Base-by-base conservation (phyloP, 2,797 vertebrate species). In the Enteromius unitaeniatus region DNA sequence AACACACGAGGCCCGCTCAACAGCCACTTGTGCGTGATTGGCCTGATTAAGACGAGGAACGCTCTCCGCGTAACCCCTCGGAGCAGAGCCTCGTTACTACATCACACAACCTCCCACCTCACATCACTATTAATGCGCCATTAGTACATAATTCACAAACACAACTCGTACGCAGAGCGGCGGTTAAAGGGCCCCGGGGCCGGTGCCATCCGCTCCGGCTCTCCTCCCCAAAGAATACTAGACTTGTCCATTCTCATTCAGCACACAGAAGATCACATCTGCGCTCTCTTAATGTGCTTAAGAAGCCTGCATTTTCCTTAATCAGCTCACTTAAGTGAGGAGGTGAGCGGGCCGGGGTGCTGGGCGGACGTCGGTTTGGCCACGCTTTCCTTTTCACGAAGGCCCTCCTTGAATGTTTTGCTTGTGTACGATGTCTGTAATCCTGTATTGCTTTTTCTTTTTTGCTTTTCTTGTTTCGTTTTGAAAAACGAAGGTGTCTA, bases 401-500 rank as follows among this genome's bases (percentile, higher is more conserved):
- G 90, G 92, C 91, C 93, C 93, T 91, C 87, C 93, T 91, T 84
- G 93, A 89, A 92, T 94, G 78, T 88, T 87, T 78, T 84, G 49
- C 86, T 55, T 89, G 92, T 91, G 14, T 89, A 89, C 96, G 91
- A 93, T 91, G 92, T 94, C 47, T 67, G 86, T 93, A 87, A 93
- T 96, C 94, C 94, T 92, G 95, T 95, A 94, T 94, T 93, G 85
- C 89, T 92, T 91, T 88, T 94, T 94, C 94, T 93, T 91, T 93
- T 62, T 95, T 92, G 93, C 94, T 94, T 94, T 89, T 94, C 93
- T 89, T 91, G 74, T 92, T 84, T 93, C 90, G 91, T 91, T 91
- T 92, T 94, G 94, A 93, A 95, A 94, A 96, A 97, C 96, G 96
- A 97, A 99, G 98, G 98, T 99, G 97, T 99, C 98, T 99, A 99